Evolutionary conservation across 2,888 invertebrate genomes (phyloP), one percentile per base, ranked within the genome.

Genomic region (Ophioninae sp.): DNA sequence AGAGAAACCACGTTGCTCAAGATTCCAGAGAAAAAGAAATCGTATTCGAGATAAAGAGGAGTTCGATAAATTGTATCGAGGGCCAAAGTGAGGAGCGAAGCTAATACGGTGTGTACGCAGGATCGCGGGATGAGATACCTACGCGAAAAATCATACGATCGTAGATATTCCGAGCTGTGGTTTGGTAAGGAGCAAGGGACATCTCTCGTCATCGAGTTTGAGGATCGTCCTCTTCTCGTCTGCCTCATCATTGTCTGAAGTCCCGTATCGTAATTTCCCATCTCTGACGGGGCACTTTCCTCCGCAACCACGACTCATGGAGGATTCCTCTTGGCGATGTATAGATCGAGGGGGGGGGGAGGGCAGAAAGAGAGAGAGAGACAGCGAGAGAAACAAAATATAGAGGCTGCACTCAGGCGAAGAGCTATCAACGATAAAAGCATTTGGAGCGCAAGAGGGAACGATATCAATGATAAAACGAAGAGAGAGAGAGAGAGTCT

Each of bases 341-440:
- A 74, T 75, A 65, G 41, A 67, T 20, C n/a, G n/a, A 5, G 13
- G 17, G 50, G 50, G 50, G 17, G 50, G 50, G 13, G 13, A 64
- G 17, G 41, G 68, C 57, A 67, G 64, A 73, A 30, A 74, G 30
- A 67, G 79, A 72, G 62, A 68, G 70, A 82, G 64, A 56, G 73
- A 81, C 23, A 61, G 67, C 70, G 81, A 70, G 65, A 73, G 73
- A 64, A 44, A 56, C 62, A 65, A 61, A 56, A 72, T 61, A 72
- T 72, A 73, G 75, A 75, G 84, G 79, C 79, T 82, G 84, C 84
- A 84, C 84, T 84, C 84, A 84, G 82, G 79, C 81, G 79, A 75
- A 85, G 86, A 87, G 86, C 87, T 86, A 87, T 87, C 87, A 86
- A 81, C 86, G 86, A 87, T 87, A 87, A 87, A 85, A 87, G 86